These are phyloP conservation scores for Orchestes rusci DNA, from an alignment of 2,888 invertebrate genomes.

Conservation along the genomic window DNA sequence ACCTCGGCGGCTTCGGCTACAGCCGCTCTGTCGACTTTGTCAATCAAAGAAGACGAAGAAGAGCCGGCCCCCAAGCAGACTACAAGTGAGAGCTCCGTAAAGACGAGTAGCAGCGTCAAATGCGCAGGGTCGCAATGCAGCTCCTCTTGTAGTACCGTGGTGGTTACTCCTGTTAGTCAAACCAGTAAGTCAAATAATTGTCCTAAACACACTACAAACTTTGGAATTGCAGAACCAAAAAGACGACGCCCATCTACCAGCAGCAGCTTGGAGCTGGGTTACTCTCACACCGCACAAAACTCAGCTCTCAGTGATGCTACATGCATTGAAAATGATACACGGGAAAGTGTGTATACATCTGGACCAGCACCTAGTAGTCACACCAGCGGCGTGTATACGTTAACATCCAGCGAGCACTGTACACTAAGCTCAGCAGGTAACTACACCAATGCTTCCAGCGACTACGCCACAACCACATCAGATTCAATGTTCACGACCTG, in stretches of 20 bases:
- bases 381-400: constrained; percentile 79
- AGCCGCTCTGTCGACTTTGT: constrained; percentile 44
- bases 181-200: constrained; percentile 44
- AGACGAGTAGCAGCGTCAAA: constrained; percentile 48
- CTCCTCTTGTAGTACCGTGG: constrained; percentile 82
- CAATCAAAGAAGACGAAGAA: constrained; percentile 40
- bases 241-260: constrained; percentile 65
- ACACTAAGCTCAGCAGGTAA: constrained; percentile 40
- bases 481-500: constrained; percentile 25
- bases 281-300: constrained; percentile 82
- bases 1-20: constrained; percentile 48
- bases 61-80: constrained; percentile 44
- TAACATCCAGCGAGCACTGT: constrained; percentile 57
- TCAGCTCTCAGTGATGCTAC: constrained; percentile 70
- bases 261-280: constrained; percentile 76
- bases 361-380: constrained; percentile 69
- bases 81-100: constrained; percentile 51
- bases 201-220: too few species aligned
- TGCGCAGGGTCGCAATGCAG: constrained; percentile 77
- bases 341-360: constrained; percentile 49
- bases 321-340: constrained; percentile 55
- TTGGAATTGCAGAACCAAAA: constrained; percentile 39
- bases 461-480: constrained; percentile 35
- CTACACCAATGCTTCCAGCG: constrained; percentile 35
- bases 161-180: constrained; percentile 51